Conservation (phyloP, 2,888 invertebrate species). For the Drosophila trichaetosa region DNA sequence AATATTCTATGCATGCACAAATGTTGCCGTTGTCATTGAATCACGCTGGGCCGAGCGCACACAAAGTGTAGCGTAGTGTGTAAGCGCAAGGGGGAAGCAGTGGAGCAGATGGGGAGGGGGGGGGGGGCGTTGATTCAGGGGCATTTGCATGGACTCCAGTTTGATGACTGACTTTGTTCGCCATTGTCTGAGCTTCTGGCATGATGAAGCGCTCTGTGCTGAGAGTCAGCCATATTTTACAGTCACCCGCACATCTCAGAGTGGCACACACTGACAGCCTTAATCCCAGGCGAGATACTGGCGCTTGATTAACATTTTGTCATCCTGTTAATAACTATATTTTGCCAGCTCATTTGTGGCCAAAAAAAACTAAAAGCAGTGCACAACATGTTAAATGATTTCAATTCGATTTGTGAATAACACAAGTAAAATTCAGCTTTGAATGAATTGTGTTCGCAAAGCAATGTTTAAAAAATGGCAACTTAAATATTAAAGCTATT, state of each 20-base stretch:
- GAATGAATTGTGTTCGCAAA: neutral
- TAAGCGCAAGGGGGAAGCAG: neutral
- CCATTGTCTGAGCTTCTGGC: slow-evolving; percentile 61
- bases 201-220: slow-evolving; percentile 53
- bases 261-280: slow-evolving; percentile 43
- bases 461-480: neutral
- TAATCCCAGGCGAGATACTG: slow-evolving; percentile 49
- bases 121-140: neutral
- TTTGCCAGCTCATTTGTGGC: slow-evolving; percentile 32
- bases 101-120: neutral
- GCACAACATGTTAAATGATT: slow-evolving; percentile 10
- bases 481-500: neutral
- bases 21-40: slow-evolving; percentile 81
- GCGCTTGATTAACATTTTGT: slow-evolving; percentile 65
- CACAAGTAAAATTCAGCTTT: neutral
- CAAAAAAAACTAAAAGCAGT: slow-evolving; percentile 18
- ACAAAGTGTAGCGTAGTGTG: neutral
- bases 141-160: slow-evolving; percentile 60
- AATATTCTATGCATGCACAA: slow-evolving; percentile 82
- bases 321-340: slow-evolving; percentile 60
- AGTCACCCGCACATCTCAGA: slow-evolving; percentile 18
- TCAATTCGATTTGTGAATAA: neutral
- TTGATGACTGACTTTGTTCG: slow-evolving; percentile 63
- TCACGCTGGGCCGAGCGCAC: slow-evolving; percentile 59
- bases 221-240: slow-evolving; percentile 55